These are phyloP conservation scores for Molossus molossus DNA, from an alignment of 2,797 vertebrate species.

Conservation along the genomic window DNA sequence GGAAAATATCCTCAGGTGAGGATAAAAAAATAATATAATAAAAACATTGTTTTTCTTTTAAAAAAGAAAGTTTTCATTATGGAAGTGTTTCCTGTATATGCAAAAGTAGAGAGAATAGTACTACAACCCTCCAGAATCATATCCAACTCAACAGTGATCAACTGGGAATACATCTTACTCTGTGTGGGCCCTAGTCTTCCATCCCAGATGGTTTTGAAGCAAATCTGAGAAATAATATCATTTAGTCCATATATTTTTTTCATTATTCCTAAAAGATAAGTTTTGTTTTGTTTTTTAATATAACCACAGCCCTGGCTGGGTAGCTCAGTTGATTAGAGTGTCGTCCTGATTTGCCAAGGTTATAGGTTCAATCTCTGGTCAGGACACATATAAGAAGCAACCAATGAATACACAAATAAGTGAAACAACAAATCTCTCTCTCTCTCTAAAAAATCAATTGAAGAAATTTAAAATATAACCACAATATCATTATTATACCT, in stretches of 20 bases:
- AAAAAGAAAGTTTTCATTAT: not conserved
- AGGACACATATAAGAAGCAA: no score
- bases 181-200: not conserved
- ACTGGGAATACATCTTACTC: not conserved
- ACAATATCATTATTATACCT: not conserved
- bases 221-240: not conserved
- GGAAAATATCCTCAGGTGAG: no score
- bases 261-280: not conserved
- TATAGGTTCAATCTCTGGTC: no score
- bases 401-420: no score
- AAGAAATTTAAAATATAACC: not conserved
- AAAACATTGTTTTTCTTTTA: no score
- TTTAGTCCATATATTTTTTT: not conserved
- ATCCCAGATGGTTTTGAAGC: not conserved
- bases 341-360: no score
- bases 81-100: not conserved
- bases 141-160: not conserved
- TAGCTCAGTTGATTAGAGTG: no score
- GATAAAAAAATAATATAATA: no score
- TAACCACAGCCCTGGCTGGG: no score
- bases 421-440: no score
- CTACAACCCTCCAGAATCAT: not conserved
- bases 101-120: not conserved
- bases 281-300: not conserved
- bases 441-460: no score